These are phyloP conservation scores for Ceuthmochares aereus DNA, from an alignment of 2,113 vertebrate genomes.

Conservation along the genomic window DNA sequence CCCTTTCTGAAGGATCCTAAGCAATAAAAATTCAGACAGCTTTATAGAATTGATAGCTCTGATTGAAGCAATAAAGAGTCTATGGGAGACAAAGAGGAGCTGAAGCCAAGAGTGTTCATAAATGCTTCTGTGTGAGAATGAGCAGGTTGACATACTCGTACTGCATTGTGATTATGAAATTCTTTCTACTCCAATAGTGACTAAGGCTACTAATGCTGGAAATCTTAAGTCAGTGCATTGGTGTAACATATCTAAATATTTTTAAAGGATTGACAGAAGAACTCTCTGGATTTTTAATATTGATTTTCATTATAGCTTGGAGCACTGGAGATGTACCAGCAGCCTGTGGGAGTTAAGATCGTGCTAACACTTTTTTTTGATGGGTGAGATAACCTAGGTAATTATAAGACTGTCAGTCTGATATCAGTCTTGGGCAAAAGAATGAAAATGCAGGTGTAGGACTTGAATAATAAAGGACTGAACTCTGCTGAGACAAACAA, in stretches of 20 bases:
- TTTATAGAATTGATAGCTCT: not conserved
- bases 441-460: conserved; percentile 11
- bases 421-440: not conserved
- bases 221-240: not conserved
- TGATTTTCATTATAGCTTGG: not conserved
- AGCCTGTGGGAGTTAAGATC: conserved; percentile 13
- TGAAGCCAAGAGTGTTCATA: not conserved
- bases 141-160: not conserved
- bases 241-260: not conserved
- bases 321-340: not conserved
- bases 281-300: not conserved
- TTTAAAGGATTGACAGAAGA: not conserved
- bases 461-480: not conserved
- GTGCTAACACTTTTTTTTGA: not conserved
- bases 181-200: not conserved
- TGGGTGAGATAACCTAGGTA: not conserved
- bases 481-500: not conserved
- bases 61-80: not conserved
- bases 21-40: not conserved
- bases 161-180: not conserved
- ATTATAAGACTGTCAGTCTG: conserved; percentile 26
- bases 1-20: not conserved
- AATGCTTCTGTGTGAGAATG: not conserved
- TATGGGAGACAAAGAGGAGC: not conserved
- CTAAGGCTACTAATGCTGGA: not conserved